Conservation (phyloP, 2,113 vertebrate genomes). For the Pachypanchax playfairii region DNA sequence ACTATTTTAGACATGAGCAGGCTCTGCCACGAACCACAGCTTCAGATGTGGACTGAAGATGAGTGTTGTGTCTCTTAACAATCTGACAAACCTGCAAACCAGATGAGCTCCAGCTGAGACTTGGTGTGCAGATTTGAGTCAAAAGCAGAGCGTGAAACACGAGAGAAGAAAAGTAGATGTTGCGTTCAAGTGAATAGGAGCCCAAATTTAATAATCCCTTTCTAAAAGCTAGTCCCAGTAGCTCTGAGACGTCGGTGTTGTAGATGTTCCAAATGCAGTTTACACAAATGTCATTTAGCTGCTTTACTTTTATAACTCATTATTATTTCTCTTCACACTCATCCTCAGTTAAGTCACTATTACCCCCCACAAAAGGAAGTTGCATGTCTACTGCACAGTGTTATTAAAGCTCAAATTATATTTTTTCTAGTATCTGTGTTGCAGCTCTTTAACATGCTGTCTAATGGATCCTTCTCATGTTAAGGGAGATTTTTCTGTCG, state of each 20-base stretch:
- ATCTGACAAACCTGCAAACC: constrained; percentile 72
- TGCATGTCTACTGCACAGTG: not conserved
- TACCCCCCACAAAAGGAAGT: not conserved
- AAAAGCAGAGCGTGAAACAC: not conserved
- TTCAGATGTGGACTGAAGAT: constrained; percentile 74
- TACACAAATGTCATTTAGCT: not conserved
- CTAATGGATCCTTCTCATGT: not conserved
- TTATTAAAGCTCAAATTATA: not conserved
- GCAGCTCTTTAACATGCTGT: not conserved
- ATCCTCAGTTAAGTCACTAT: not conserved
- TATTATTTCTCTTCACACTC: not conserved
- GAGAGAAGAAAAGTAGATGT: not conserved
- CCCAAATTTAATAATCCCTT: constrained; percentile 4
- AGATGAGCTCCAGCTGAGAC: constrained; percentile 58
- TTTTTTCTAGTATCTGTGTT: not conserved
- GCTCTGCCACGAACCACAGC: constrained; percentile 43
- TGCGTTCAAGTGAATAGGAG: not conserved
- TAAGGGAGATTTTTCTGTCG: not conserved
- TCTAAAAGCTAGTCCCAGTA: not conserved
- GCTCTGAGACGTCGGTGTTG: not conserved
- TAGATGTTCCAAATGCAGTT: not conserved
- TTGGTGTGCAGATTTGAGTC: constrained; percentile 10
- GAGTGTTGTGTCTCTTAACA: constrained; percentile 69
- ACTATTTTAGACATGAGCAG: constrained; percentile 70
- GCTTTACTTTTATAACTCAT: not conserved